Evolutionary conservation across 2,888 invertebrate species (phyloP), one percentile per base, ranked within the genome.

Genomic region (Byasa hedistus): DNA sequence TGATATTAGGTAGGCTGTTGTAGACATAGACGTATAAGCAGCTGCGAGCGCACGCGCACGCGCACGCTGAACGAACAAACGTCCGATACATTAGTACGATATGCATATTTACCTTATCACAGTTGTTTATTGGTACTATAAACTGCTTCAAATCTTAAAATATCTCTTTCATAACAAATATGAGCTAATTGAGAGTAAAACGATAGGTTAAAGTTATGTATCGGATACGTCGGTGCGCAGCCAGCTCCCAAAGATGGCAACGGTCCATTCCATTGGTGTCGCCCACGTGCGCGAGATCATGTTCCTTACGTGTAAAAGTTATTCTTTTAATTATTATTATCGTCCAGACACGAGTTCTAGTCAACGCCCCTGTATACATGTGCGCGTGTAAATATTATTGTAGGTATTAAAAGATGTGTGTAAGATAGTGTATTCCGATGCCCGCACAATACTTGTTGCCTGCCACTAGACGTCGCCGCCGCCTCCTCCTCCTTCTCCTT

Each of bases 1-100:
- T 90, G 89, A 89, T 90, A 89, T 87, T 89, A 90, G 89, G 76
- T 89, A 88, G 82, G 82, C 80, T 79, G 80, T 83, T 80, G 78
- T 78, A 73, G 78, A 82, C 75, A 74, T 80, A 71, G 69, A 65
- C 44, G 64, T 66, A 44, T 54, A 48, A 51, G 17, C 19, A 7
- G 60, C 60, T 48, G 48, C 48, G 48, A 19, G 19, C 48, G 48
- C 4, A n/a, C 48, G 48, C 48, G 48, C 48, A n/a, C n/a, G 48
- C 48, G 48, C 17, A n/a, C 48, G 48, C n/a, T 1, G 10, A 32
- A 32, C 32, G 32, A 32, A 4, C 10, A 10, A 32, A 10, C 32
- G 10, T 32, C 32, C 32, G 32, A 32, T 32, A 32, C 32, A 32
- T 10, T 32, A 32, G 32, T 32, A 7, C 10, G n/a, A n/a, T 32